Base-by-base conservation (phyloP, 2,797 vertebrate genomes). In the Gymnothorax reevesii region DNA sequence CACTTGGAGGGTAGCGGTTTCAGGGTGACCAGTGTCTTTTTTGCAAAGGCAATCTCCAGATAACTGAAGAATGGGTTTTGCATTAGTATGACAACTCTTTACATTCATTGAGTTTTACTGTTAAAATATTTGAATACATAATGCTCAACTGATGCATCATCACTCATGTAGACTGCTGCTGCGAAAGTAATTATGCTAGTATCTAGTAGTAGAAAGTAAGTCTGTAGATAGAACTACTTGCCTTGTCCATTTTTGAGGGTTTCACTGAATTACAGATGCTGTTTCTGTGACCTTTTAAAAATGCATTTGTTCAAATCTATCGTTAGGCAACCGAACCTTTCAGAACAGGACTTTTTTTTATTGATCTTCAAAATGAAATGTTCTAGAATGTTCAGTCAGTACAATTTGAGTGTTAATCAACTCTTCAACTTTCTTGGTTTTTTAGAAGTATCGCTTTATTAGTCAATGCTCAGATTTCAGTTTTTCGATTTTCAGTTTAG, bases 371-470 rank as follows among this genome's bases (percentile, higher is more conserved):
- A 80, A 80, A 8, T 54, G 49, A 22, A 54, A 80, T 55, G 55
- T 80, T 80, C 77, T 80, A 80, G 77, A 77, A 77, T 77, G 12
- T 62, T 62, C 20, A 52, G 49, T 80, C 22, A 80, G 33, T 75
- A 75, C 13, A 33, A 5, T 71, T 71, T 75, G 25, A 73, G 13
- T 27, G 33, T n/a, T n/a, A n/a, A n/a, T n/a, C n/a, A n/a, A 0
- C 27, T 73, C 25, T 73, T 73, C n/a, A 73, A 33, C 25, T 27
- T 73, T 10, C 27, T 33, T 33, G 25, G 27, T 73, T 42, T 6
- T 20, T n/a, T 13, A 8, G 13, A 13, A 59, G 7, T 9, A 59
- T 59, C 2, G 10, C 57, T 9, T 9, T 59, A 59, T 9, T 59
- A 59, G 57, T 9, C 9, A 59, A 59, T 59, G 33, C 33, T 42